Evolutionary conservation across 1,140 invertebrate genomes (phyloP).

Genomic region (Nasonia giraulti): DNA sequence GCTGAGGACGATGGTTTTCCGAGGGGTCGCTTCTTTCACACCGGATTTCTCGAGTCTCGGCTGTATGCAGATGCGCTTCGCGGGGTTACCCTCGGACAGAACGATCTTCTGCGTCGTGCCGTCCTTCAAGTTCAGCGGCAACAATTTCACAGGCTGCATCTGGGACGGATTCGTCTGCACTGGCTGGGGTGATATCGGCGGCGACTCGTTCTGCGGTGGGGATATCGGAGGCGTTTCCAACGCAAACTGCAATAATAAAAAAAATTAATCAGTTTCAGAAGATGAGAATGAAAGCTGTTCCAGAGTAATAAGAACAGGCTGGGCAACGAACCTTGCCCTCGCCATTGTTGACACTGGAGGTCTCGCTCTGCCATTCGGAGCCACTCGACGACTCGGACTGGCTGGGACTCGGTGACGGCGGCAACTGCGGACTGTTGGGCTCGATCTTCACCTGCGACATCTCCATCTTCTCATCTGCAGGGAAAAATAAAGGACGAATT

Average conservation of each 20-base stretch:
- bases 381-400: constrained; percentile 61
- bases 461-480: constrained; percentile 3
- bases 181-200: constrained; percentile 60
- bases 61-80: constrained; percentile 61
- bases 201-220: constrained; percentile 62
- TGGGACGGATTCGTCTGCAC: constrained; percentile 39
- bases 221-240: constrained; percentile 69
- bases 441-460: background rate
- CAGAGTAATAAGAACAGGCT: no score
- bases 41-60: constrained; percentile 42
- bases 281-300: no score
- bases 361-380: constrained; percentile 58
- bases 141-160: constrained; percentile 56
- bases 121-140: constrained; percentile 55
- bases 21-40: constrained; percentile 62
- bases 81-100: constrained; percentile 53
- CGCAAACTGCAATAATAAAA: constrained; percentile 57
- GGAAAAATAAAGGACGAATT: background rate
- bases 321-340: constrained; percentile 36
- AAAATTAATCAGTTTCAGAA: constrained; percentile 13
- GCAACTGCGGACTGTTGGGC: constrained; percentile 51
- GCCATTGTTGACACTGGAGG: background rate
- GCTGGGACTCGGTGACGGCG: constrained; percentile 63
- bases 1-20: constrained; percentile 73
- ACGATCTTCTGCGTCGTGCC: constrained; percentile 51